phyloP scores from a whole-genome alignment of 1,140 invertebrate genomes.

The Musca domestica region DNA sequence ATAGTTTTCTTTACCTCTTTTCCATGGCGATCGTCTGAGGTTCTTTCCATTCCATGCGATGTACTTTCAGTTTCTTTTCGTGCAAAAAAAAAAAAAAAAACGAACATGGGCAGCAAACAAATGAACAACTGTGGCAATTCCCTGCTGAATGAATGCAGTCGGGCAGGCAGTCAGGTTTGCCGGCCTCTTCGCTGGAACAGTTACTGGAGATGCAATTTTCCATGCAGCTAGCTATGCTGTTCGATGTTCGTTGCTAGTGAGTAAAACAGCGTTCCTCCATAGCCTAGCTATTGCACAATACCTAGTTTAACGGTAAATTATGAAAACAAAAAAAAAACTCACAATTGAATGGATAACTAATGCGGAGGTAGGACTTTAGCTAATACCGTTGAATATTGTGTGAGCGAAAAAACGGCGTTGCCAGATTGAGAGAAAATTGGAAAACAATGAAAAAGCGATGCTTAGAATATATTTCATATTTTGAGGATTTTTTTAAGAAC shows the following conservation, averaged over 20 bases:
- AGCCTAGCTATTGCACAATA: conserved; percentile 11
- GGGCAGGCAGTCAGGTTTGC: not conserved
- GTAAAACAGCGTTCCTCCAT: no score
- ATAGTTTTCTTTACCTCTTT: no score
- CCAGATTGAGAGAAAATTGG: not conserved
- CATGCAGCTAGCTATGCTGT: not conserved
- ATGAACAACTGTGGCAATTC: not conserved
- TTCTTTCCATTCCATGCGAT: no score
- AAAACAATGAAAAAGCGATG: not conserved
- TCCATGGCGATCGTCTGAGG: no score
- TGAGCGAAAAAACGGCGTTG: not conserved
- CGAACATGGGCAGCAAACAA: no score
- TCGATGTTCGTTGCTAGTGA: not conserved
- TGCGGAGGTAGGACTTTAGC: not conserved
- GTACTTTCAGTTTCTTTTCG: no score
- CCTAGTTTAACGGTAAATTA: conserved; percentile 19
- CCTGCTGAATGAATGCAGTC: not conserved
- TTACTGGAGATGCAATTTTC: conserved; percentile 3
- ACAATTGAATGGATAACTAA: not conserved
- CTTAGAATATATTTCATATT: no score
- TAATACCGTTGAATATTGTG: no score
- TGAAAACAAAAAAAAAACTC: conserved; percentile 7
- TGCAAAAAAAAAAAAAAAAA: no score
- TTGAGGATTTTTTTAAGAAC: no score
- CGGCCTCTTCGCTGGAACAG: not conserved